phyloP scores from a whole-genome alignment of 92 coral and sea anemone genomes.

The Phenganax subtilis region DNA sequence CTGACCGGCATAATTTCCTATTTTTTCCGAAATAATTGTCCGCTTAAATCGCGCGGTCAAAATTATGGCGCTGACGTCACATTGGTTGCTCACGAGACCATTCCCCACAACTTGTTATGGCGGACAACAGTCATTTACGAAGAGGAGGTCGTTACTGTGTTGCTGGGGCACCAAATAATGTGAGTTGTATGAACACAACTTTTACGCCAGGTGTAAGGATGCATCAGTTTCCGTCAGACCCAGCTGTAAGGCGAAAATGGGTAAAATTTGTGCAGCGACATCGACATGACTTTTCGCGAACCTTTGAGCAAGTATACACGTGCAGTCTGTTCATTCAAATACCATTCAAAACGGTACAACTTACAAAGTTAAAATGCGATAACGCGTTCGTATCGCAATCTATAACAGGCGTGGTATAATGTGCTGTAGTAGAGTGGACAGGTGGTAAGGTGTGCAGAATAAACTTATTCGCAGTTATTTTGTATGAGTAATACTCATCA shows the following conservation, averaged over 20 bases:
- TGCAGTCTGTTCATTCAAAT: too few relatives aligned
- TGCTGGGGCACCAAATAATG: constrained; percentile 51
- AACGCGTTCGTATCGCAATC: too few relatives aligned
- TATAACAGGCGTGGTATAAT: too few relatives aligned
- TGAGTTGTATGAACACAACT: constrained; percentile 53
- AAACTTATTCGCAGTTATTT: too few relatives aligned
- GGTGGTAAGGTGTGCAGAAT: too few relatives aligned
- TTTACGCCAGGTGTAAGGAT: constrained; percentile 50
- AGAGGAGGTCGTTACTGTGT: constrained; percentile 52
- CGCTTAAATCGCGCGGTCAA: constrained; percentile 33
- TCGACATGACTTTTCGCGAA: constrained; percentile 40
- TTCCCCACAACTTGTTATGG: neutral
- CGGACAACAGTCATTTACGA: constrained; percentile 2
- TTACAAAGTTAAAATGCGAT: too few relatives aligned
- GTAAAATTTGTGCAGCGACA: constrained; percentile 50
- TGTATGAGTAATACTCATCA: too few relatives aligned
- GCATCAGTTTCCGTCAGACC: constrained; percentile 53
- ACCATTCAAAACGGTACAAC: too few relatives aligned
- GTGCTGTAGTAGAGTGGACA: too few relatives aligned
- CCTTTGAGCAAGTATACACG: neutral
- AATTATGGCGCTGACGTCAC: constrained; percentile 12
- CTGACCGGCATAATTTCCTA: neutral
- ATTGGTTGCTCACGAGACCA: constrained; percentile 4
- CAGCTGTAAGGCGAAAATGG: constrained; percentile 46
- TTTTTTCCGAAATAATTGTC: neutral